A percentile compares a stretch with the other conserved stretches of the same genome.
Evolutionary conservation across 2,797 vertebrate genomes (phyloP).

Genomic region (Catharus ustulatus): DNA sequence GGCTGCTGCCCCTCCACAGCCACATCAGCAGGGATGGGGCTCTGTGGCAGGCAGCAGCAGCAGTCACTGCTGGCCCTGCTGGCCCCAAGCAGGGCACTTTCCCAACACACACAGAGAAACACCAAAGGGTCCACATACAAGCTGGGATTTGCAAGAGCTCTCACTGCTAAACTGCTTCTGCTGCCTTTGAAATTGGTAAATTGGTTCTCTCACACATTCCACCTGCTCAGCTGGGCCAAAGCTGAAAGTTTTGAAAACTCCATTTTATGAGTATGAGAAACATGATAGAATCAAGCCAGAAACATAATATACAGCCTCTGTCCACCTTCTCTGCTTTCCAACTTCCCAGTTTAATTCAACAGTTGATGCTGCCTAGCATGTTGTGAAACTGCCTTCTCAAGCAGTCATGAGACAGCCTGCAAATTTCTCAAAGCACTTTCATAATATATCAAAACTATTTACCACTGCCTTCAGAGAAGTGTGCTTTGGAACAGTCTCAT

Average conservation of each 20-base stretch:
- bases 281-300: background rate
- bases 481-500: constrained; percentile 22
- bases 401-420: background rate
- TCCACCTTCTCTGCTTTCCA: background rate
- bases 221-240: background rate
- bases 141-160: background rate
- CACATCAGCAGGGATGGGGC: background rate
- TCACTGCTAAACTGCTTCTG: background rate
- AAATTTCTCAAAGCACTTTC: background rate
- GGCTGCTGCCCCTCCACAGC: background rate
- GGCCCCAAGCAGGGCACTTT: background rate
- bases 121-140: background rate
- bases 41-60: background rate
- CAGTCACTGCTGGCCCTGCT: background rate
- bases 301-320: background rate
- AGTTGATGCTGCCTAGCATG: background rate
- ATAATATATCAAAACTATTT: constrained; percentile 28
- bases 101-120: background rate
- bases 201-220: background rate
- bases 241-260: background rate
- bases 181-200: background rate
- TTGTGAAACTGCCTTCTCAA: background rate
- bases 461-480: background rate
- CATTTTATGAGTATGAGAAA: background rate
- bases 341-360: background rate